A percentile compares a stretch with the other conserved stretches of the same genome.
Evolutionary conservation across 2,113 vertebrate genomes (phyloP).

Genomic region (Prolemur simus): DNA sequence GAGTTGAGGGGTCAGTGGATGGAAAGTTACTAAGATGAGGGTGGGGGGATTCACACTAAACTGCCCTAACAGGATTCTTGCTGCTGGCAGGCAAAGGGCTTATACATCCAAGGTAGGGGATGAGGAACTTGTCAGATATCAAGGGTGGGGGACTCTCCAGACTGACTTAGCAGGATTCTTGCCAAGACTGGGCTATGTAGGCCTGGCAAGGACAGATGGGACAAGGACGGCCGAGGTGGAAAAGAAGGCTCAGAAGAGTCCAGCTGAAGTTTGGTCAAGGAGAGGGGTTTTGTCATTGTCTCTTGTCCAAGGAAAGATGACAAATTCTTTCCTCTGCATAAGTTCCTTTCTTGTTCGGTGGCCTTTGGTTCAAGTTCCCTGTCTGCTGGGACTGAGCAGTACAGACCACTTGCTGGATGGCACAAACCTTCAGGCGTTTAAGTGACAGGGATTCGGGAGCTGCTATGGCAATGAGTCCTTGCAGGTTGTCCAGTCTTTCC

Average conservation of each 20-base stretch:
- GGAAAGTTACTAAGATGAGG: not conserved
- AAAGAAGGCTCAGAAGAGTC: not conserved
- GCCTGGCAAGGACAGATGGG: not conserved
- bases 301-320: too few relatives aligned
- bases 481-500: not conserved
- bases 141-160: not conserved
- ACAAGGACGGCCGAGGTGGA: not conserved
- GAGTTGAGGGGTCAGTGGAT: not conserved
- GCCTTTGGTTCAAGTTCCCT: not conserved
- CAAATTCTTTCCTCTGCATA: not conserved
- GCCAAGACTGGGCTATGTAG: not conserved
- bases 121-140: not conserved
- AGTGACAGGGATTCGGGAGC: not conserved
- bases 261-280: not conserved
- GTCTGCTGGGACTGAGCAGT: not conserved
- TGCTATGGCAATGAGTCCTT: not conserved
- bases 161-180: not conserved
- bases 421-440: not conserved
- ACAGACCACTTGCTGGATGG: not conserved
- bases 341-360: not conserved
- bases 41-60: not conserved
- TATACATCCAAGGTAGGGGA: not conserved
- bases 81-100: not conserved
- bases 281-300: too few relatives aligned
- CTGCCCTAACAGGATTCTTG: not conserved